Percentiles rank a stretch among this genome's conserved stretches.
Conservation (phyloP, 2,888 invertebrate species). For the Fragum fragum region DNA sequence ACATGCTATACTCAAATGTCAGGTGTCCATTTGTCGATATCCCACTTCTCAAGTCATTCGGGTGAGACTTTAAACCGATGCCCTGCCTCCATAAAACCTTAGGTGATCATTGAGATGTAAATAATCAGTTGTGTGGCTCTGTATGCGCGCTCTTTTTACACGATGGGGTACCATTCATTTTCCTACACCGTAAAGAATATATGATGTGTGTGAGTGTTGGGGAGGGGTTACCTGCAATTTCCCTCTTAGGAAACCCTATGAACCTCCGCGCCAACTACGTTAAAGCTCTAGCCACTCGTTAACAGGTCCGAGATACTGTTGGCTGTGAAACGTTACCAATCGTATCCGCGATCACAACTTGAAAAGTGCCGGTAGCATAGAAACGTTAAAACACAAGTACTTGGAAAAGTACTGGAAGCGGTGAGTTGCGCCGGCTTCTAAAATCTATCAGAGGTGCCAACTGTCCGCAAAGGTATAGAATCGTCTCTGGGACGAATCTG, state of each 20-base stretch:
- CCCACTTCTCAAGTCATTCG: too few species aligned
- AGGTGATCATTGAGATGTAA: too few species aligned
- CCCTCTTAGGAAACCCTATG: neutral
- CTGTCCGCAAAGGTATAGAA: neutral
- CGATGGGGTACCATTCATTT: too few species aligned
- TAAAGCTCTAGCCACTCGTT: neutral
- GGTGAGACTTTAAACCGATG: too few species aligned
- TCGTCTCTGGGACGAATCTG: neutral
- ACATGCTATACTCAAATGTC: too few species aligned
- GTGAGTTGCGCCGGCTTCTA: neutral
- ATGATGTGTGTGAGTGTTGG: too few species aligned
- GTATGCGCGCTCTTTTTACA: too few species aligned
- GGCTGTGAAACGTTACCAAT: neutral
- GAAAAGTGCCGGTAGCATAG: conserved; percentile 14
- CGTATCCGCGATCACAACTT: neutral
- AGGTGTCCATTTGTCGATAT: too few species aligned
- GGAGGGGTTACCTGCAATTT: neutral
- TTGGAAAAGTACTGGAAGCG: conserved; percentile 4
- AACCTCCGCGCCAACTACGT: neutral
- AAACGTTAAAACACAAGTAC: neutral
- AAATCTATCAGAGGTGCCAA: neutral
- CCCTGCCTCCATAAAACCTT: too few species aligned
- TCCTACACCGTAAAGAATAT: too few species aligned
- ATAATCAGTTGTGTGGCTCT: too few species aligned
- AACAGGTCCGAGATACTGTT: neutral